Percentiles rank a stretch among this genome's conserved stretches.
These are phyloP conservation scores for Drosophila limbata DNA, from an alignment of 2,888 invertebrate species.

Conservation along the genomic window DNA sequence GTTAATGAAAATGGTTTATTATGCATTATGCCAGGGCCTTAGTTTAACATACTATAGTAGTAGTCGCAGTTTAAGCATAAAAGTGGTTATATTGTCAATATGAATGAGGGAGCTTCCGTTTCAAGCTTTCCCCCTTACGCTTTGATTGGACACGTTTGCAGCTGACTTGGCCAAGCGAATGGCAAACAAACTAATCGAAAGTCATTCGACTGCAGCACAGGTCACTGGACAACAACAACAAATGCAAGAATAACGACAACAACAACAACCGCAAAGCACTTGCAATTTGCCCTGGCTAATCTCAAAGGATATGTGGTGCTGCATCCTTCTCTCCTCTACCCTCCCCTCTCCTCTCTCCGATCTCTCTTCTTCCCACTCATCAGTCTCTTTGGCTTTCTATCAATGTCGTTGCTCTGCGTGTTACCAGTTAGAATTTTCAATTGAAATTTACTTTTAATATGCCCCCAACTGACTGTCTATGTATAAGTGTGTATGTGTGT, in stretches of 20 bases:
- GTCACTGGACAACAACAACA: slow-evolving; percentile 61
- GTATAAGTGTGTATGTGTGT: background rate
- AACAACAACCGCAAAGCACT: slow-evolving; percentile 21
- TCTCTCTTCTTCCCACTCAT: background rate
- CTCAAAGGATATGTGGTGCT: slow-evolving; percentile 64
- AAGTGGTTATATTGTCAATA: background rate
- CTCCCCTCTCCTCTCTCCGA: background rate
- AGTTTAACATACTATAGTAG: background rate
- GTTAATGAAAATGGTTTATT: slow-evolving; percentile 34
- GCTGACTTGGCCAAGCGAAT: slow-evolving; percentile 40
- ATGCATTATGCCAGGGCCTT: slow-evolving; percentile 7
- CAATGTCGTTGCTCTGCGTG: slow-evolving; percentile 46
- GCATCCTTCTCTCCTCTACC: background rate
- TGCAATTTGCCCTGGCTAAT: slow-evolving; percentile 69
- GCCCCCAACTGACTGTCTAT: slow-evolving; percentile 46
- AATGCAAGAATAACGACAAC: slow-evolving; percentile 11
- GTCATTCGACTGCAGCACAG: slow-evolving; percentile 50
- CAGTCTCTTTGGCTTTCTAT: slow-evolving; percentile 32
- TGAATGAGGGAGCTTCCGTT: background rate
- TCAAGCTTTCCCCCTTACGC: background rate
- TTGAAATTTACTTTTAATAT: slow-evolving; percentile 78
- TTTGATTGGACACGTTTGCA: slow-evolving; percentile 55
- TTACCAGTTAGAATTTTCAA: slow-evolving; percentile 63
- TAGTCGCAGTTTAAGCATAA: background rate
- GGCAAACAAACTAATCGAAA: slow-evolving; percentile 69